These are phyloP conservation scores for Podarcis siculus DNA, from an alignment of 2,797 vertebrate species.

Conservation along the genomic window DNA sequence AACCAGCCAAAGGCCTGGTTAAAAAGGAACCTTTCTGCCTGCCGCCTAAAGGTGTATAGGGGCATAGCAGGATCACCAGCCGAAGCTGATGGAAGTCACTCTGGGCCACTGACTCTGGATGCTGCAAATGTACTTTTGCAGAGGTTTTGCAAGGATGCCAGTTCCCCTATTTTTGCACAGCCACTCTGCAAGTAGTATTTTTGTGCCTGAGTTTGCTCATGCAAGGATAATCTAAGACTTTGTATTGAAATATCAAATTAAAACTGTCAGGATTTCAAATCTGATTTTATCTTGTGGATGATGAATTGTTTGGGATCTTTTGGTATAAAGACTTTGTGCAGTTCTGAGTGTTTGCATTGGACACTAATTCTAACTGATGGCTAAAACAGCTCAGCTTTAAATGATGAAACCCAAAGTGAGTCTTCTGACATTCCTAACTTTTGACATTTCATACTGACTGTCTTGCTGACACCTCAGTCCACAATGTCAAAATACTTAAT, in stretches of 20 bases:
- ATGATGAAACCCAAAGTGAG: not conserved
- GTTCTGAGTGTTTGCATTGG: not conserved
- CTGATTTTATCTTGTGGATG: not conserved
- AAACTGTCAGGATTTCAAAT: not conserved
- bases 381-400: not conserved
- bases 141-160: not conserved
- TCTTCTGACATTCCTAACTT: not conserved
- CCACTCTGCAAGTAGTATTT: not conserved
- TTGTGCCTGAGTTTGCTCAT: not conserved
- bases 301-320: not conserved
- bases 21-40: too few species aligned
- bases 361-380: not conserved
- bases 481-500: not conserved
- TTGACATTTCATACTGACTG: not conserved
- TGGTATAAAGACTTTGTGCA: not conserved
- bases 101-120: not conserved
- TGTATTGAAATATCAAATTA: constrained; percentile 19
- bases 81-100: too few species aligned
- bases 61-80: too few species aligned
- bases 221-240: not conserved
- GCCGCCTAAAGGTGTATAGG: too few species aligned
- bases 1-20: too few species aligned
- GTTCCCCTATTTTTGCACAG: not conserved
- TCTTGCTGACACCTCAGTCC: not conserved
- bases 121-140: not conserved